A percentile compares a stretch with the other conserved stretches of the same genome.
Conservation (phyloP, 2,888 invertebrate species). For the Achlya flavicornis region DNA sequence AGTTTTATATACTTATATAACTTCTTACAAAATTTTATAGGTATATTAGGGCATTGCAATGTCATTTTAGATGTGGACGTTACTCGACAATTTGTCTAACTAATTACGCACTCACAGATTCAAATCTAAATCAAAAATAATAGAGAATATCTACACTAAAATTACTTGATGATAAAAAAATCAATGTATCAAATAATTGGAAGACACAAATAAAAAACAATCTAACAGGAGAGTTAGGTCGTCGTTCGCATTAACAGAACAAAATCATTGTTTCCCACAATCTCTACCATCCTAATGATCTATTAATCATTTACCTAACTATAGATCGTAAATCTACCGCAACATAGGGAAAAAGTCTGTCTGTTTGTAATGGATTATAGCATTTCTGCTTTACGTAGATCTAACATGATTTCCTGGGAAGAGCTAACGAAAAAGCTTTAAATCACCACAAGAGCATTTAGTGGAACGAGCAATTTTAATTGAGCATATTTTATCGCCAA, state of each 20-base stretch:
- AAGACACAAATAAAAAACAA: not conserved
- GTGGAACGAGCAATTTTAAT: not conserved
- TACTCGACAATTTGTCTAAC: too few relatives aligned
- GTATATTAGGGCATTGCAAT: too few relatives aligned
- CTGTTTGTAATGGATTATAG: not conserved
- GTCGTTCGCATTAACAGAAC: not conserved
- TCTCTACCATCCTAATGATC: not conserved
- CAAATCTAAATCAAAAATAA: too few relatives aligned
- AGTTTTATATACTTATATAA: too few relatives aligned
- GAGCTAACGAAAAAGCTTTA: not conserved
- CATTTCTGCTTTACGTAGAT: not conserved
- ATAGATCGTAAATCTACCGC: not conserved
- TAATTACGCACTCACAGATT: too few relatives aligned
- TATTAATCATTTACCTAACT: not conserved
- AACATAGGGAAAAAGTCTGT: not conserved
- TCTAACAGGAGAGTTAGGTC: not conserved
- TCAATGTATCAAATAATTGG: not conserved
- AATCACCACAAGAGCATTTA: not conserved
- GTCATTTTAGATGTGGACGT: too few relatives aligned
- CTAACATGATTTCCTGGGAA: not conserved
- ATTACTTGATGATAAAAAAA: not conserved
- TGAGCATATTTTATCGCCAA: not conserved
- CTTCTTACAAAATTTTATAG: too few relatives aligned
- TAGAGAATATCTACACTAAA: not conserved
- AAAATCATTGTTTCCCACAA: slow-evolving; percentile 5